These are phyloP conservation scores for Lithophane socia DNA, from an alignment of 2,888 invertebrate genomes.

Conservation along the genomic window DNA sequence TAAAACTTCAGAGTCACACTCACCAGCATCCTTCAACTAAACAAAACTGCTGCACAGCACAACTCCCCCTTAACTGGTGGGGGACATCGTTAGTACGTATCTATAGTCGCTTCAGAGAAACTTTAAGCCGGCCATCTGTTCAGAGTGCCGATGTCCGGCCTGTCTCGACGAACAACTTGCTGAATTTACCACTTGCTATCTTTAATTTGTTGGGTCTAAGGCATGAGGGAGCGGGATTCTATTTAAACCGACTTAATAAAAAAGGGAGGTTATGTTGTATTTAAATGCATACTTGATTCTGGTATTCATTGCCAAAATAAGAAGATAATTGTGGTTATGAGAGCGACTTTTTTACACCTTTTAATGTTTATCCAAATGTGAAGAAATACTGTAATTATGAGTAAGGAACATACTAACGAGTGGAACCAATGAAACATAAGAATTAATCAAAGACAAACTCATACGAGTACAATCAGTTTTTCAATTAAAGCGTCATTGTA, in stretches of 20 bases:
- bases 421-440: too few species aligned
- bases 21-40: constrained; percentile 8
- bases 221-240: background rate
- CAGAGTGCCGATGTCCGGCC: constrained; percentile 61
- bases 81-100: constrained; percentile 46
- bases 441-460: too few species aligned
- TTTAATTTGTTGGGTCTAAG: constrained; percentile 55
- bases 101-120: constrained; percentile 59
- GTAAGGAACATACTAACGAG: too few species aligned
- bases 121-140: constrained; percentile 68
- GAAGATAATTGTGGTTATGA: background rate
- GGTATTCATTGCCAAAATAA: background rate
- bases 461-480: too few species aligned
- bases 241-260: background rate
- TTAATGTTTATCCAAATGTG: too few species aligned
- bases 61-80: constrained; percentile 30
- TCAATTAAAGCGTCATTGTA: too few species aligned
- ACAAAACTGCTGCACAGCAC: constrained; percentile 21
- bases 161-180: constrained; percentile 63
- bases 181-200: constrained; percentile 68
- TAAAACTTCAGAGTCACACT: background rate
- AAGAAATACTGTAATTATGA: too few species aligned
- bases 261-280: background rate
- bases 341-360: too few species aligned
- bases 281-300: background rate